Evolutionary conservation across 2,888 invertebrate genomes (phyloP), one percentile per base, ranked within the genome.

Genomic region (Dynastes hyllus): DNA sequence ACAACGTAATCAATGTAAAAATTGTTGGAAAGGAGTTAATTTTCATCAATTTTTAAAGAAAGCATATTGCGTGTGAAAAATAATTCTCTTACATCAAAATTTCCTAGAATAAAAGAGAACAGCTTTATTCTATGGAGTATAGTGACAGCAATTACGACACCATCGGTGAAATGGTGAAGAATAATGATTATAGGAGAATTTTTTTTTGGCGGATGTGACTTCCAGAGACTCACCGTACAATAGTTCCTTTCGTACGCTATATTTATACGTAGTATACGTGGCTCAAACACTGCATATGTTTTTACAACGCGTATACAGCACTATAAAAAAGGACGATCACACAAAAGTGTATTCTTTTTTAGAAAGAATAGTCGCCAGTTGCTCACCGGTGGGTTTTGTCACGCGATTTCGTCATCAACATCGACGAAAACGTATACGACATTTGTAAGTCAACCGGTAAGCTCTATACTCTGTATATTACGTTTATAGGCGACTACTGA

Each of bases 361-460:
- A 22, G 55, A 53, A n/a, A 69, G 50, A 69, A 69, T 69, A 51
- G 69, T 51, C 69, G 69, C 27, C 69, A 69, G 69, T 69, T 69
- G 69, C 29, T 51, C 51, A 50, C 51, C 51, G 69, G 13, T 50
- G 51, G 27, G 29, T 53, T 51, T 32, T 63, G 67, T 67, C 67
- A 67, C 67, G 67, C 67, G 45, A 67, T 67, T 67, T 32, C 50
- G 50, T 67, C 45, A 67, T 67, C 45, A 67, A 9, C 67, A 58
- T 40, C 50, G 29, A 22, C 63, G 29, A 13, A 6, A n/a, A 2
- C n/a, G 22, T 45, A 37, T 37, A 50, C 67, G 67, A 67, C 67
- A 67, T 67, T 67, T 50, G 67, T 67, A 67, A 67, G 66, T 22
- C 67, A 50, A 67, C 8, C 11, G 58, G 13, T n/a, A 53, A 53